Percentiles rank a stretch among this genome's conserved stretches.
Evolutionary conservation across 2,113 vertebrate species (phyloP).

Genomic region (Nipponia nippon): DNA sequence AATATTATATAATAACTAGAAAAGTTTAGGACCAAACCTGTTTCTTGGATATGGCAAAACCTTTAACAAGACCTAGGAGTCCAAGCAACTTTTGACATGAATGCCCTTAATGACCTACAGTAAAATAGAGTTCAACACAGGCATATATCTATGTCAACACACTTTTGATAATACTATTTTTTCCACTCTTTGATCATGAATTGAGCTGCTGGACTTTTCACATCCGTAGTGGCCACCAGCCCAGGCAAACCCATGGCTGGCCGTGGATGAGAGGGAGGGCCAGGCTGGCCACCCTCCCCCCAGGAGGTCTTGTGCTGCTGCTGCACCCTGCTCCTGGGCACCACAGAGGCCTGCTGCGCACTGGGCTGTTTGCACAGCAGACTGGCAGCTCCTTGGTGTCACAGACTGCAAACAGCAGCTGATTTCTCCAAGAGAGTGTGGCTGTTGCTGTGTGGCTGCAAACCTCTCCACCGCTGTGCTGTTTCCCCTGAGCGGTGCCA

Average conservation of each 20-base stretch:
- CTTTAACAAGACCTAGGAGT: background rate
- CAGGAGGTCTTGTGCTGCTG: background rate
- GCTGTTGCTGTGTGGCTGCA: background rate
- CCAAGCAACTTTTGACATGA: background rate
- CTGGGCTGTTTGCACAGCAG: background rate
- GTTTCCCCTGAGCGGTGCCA: background rate
- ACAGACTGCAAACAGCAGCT: background rate
- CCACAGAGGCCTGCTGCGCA: background rate
- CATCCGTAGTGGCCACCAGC: rapidly evolving
- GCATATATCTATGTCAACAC: background rate
- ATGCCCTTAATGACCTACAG: background rate
- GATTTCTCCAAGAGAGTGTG: background rate
- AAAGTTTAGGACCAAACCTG: background rate
- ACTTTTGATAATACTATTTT: background rate
- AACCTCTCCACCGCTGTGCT: background rate
- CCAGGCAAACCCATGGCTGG: too few relatives aligned
- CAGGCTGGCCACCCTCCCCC: background rate
- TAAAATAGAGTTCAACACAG: background rate
- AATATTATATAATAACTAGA: background rate
- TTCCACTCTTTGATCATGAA: background rate
- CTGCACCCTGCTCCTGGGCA: background rate
- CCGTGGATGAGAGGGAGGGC: background rate
- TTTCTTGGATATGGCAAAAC: background rate
- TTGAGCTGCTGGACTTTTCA: background rate
- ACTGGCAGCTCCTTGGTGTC: background rate